Base-by-base conservation (phyloP, 2,888 invertebrate genomes). In the Suillia variegata region DNA sequence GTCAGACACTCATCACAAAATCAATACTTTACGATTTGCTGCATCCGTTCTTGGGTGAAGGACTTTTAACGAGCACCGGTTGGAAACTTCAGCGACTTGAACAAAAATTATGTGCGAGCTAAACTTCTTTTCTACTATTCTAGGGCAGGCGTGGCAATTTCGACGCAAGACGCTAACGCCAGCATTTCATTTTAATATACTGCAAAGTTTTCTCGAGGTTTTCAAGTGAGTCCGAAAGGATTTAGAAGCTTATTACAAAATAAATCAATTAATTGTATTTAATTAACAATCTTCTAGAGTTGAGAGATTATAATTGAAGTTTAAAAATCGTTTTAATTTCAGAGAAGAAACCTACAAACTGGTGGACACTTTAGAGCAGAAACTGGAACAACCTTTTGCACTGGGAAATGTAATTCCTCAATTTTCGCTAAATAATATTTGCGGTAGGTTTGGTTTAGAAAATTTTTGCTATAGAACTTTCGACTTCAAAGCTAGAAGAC, bases 341-440 rank as follows among this genome's bases (percentile, higher is more conserved):
- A 38, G 80, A 13, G 81, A 84, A 50, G 82, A 84, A 50, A 74
- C 77, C 34, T 68, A 77, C 1, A 79, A 78, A 34, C 66, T 84
- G 52, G 64, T 82, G 1, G 59, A 72, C 1, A 62, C 67, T 1
- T 63, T 85, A 0, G 66, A 76, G 20, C 51, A 67, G 1, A 66
- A 70, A n/a, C 59, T 63, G 1, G 75, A 70, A 5, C 51, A 70
- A 4, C 66, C 66, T 3, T 59, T 77, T 6, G 53, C 88, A 68
- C 77, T 90, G 0, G 80, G 84, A 20, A 84, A 85, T 3, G 77
- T 86, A n/a, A 79, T 88, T 42, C 85, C 88, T 0, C 84, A 83
- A 51, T 85, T 86, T 69, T 85, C 89, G 1, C 83, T 91, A 1
- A 87, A 88, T 72, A 85, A 87, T 26, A 87, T 91, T 62, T 89